Evolutionary conservation across 2,113 vertebrate genomes (phyloP).

Genomic region (Larimichthys crocea): DNA sequence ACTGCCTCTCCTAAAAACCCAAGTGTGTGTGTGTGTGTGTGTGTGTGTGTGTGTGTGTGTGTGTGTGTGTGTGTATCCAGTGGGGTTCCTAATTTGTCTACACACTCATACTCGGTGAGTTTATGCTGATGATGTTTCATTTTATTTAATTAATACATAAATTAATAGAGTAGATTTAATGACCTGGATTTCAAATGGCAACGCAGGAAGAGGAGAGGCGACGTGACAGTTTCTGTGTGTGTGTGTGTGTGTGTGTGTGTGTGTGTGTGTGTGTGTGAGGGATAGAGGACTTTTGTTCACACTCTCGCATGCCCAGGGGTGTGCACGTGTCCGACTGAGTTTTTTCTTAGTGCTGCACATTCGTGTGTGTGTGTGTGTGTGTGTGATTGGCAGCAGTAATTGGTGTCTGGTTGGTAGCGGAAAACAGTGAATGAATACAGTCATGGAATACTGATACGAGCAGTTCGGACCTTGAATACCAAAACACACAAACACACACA

Average conservation of each 20-base stretch:
- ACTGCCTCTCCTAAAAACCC: not conserved
- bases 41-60: conserved; percentile 8
- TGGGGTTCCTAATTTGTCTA: conserved; percentile 6
- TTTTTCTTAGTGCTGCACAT: conserved; percentile 20
- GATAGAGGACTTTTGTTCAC: conserved; percentile 52
- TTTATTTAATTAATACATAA: conserved; percentile 19
- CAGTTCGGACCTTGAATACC: conserved; percentile 53
- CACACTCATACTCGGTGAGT: not conserved
- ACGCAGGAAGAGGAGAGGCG: not conserved
- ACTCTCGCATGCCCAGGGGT: conserved; percentile 28
- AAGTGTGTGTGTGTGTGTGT: conserved; percentile 5
- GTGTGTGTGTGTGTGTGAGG: not conserved
- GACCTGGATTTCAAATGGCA: not conserved
- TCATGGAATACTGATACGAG: conserved; percentile 68
- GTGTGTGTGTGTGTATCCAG: not conserved
- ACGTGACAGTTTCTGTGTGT: not conserved
- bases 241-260: conserved; percentile 3
- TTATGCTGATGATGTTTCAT: not conserved
- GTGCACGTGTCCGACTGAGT: conserved; percentile 6
- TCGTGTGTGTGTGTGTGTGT: conserved; percentile 24
- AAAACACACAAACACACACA: conserved; percentile 33
- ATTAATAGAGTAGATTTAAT: conserved; percentile 22
- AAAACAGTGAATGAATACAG: conserved; percentile 69
- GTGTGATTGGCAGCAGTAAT: conserved; percentile 78
- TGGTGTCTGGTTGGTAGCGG: conserved; percentile 59